These are phyloP conservation scores for Apantesis nais DNA, from an alignment of 2,888 invertebrate genomes.

Conservation along the genomic window DNA sequence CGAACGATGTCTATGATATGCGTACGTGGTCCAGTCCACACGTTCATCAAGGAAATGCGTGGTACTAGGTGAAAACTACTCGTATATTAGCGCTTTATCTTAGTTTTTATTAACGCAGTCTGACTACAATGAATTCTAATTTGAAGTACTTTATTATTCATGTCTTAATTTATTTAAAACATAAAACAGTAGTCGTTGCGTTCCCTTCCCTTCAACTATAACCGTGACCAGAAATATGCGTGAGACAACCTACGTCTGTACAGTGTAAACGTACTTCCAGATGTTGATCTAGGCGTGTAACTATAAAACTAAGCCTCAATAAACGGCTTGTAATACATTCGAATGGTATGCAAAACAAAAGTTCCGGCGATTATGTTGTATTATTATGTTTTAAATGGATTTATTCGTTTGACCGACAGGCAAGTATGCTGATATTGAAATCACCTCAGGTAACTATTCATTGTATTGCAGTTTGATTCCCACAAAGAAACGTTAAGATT, in stretches of 20 bases:
- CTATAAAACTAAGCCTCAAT: slow-evolving; percentile 21
- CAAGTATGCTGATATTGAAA: slow-evolving; percentile 27
- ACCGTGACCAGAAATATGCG: slow-evolving; percentile 17
- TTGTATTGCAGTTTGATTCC: slow-evolving; percentile 27
- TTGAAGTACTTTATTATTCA: neutral
- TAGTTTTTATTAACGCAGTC: no score
- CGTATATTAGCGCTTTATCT: no score
- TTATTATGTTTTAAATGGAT: slow-evolving; percentile 43
- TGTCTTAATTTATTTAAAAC: neutral
- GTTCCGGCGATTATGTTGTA: slow-evolving; percentile 46
- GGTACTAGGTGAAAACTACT: no score
- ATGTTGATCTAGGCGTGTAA: slow-evolving; percentile 22
- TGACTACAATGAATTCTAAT: no score
- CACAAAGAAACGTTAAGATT: slow-evolving; percentile 35
- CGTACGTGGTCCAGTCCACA: no score
- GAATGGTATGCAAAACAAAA: slow-evolving; percentile 52
- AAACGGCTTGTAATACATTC: slow-evolving; percentile 49
- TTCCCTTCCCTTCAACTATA: slow-evolving; percentile 21
- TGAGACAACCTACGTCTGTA: slow-evolving; percentile 29
- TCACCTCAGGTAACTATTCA: slow-evolving; percentile 35
- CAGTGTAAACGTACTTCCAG: slow-evolving; percentile 15
- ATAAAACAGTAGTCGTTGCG: slow-evolving; percentile 2
- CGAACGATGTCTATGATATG: no score
- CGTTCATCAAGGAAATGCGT: no score
- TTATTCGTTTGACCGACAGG: slow-evolving; percentile 42